phyloP scores from a whole-genome alignment of 2,888 invertebrate genomes.

The Ferdinandea cuprea region DNA sequence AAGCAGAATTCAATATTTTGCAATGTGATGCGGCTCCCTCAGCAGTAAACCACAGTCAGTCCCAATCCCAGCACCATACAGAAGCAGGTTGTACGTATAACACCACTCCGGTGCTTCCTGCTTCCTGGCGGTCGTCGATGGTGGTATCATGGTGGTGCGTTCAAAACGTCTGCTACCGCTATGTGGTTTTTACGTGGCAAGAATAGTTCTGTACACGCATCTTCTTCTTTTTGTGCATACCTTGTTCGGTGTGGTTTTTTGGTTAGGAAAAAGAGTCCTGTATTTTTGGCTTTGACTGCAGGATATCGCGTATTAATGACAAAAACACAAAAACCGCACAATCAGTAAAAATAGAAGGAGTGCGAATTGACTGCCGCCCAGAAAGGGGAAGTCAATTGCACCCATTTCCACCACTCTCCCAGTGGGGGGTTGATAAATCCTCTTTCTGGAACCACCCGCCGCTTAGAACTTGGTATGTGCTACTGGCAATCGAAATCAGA shows the following conservation, averaged over 20 bases:
- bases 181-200: constrained; percentile 38
- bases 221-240: constrained; percentile 19
- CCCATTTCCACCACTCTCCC: constrained; percentile 18
- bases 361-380: constrained; percentile 1
- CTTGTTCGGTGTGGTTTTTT: constrained; percentile 39
- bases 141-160: too few relatives aligned
- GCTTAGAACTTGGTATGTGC: background rate
- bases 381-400: constrained; percentile 43
- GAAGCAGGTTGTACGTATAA: constrained; percentile 60
- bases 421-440: constrained; percentile 18
- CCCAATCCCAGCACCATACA: constrained; percentile 26
- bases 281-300: constrained; percentile 46
- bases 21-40: constrained; percentile 1
- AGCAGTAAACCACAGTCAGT: constrained; percentile 23
- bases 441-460: constrained; percentile 46
- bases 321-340: constrained; percentile 70
- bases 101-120: constrained; percentile 44
- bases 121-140: too few relatives aligned
- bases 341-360: constrained; percentile 27
- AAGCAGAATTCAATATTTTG: constrained; percentile 67
- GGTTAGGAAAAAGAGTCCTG: constrained; percentile 25
- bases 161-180: constrained; percentile 60
- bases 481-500: constrained; percentile 60
- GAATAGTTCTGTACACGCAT: constrained; percentile 48
- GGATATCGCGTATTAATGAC: constrained; percentile 70